Conservation (phyloP, 2,797 vertebrate genomes). For the Cichlasoma orientale region DNA sequence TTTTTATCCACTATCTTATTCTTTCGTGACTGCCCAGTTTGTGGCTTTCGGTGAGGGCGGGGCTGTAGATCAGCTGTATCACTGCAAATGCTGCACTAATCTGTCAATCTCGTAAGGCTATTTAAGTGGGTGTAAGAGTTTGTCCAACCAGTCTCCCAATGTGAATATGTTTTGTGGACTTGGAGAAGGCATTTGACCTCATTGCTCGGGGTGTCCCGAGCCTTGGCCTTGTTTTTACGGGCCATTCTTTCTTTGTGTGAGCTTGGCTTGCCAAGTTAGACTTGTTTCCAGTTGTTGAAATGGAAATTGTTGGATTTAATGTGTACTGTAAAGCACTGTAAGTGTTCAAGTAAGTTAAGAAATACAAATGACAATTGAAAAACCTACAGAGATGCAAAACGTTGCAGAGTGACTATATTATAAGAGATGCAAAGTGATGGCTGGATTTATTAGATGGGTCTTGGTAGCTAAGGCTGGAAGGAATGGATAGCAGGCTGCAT, state of each 20-base stretch:
- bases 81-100: no score
- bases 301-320: neutral
- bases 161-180: neutral
- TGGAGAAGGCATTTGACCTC: neutral
- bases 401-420: neutral
- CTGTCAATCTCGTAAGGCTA: neutral
- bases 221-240: no score
- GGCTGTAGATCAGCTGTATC: neutral
- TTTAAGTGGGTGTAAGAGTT: neutral
- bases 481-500: neutral
- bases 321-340: neutral
- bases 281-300: neutral
- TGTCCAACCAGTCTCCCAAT: neutral
- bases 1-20: neutral
- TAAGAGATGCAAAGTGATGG: neutral
- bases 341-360: neutral
- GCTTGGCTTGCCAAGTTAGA: neutral
- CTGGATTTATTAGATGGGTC: neutral
- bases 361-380: neutral
- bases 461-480: fast-evolving
- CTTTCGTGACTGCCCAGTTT: neutral
- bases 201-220: no score
- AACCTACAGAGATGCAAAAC: neutral
- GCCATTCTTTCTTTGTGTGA: neutral
- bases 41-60: neutral